Evolutionary conservation across 2,888 invertebrate genomes (phyloP), one percentile per base, ranked within the genome.

Genomic region (Pachliopta kotzebuea): DNA sequence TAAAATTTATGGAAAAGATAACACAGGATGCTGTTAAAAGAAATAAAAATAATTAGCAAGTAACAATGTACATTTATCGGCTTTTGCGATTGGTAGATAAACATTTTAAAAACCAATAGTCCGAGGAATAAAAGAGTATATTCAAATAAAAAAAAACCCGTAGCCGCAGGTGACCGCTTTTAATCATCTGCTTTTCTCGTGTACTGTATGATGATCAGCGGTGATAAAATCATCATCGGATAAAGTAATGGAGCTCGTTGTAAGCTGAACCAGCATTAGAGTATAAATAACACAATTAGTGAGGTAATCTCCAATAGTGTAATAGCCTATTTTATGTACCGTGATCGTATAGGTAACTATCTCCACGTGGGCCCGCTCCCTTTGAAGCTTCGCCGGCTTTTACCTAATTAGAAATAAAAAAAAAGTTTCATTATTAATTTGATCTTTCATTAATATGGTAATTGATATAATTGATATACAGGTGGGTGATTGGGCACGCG

Each of bases 381-480:
- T 79, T 84, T 83, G 80, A 84, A 73, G 70, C 57, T 67, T 80
- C 83, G 69, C 70, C 65, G 31, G 75, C 84, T 83, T 83, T 85
- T 83, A 80, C 78, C 78, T 81, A 73, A 84, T 83, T 80, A 82
- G 76, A 76, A 69, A n/a, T n/a, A n/a, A 74, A 74, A 73, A 76
- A 74, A 61, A 49, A 78, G 77, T 76, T 76, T 80, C 80, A 79
- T 78, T 76, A 74, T 78, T 77, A 75, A 74, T 74, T 72, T 72
- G 37, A 70, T 70, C 66, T 72, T 76, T 75, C 72, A 78, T 77
- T 81, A 80, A 80, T 78, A 81, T 82, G 78, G 75, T 83, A 83
- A 80, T 82, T 74, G 75, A 45, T 69, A 73, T 80, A 79, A 84
- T 82, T 76, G 78, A 80, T 77, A 75, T 73, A 73, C 73, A 73